These are phyloP conservation scores for Nebria ingens DNA, from an alignment of 1,140 invertebrate genomes.

Conservation along the genomic window DNA sequence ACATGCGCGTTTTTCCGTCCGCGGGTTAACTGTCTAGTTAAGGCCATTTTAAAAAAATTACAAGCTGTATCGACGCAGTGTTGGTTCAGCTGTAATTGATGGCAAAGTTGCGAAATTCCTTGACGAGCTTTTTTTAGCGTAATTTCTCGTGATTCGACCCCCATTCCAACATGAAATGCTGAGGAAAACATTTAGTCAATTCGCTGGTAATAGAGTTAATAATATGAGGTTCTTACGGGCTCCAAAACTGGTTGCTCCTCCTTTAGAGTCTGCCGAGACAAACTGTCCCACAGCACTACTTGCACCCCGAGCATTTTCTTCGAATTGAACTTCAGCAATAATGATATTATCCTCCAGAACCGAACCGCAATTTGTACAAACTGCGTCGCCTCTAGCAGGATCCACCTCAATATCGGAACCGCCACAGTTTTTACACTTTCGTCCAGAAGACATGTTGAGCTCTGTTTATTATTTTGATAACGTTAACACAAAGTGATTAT, in stretches of 20 bases:
- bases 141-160: constrained; percentile 80
- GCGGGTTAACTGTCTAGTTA: constrained; percentile 77
- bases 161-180: constrained; percentile 71
- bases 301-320: constrained; percentile 83
- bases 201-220: not conserved
- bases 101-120: constrained; percentile 66
- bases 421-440: constrained; percentile 84
- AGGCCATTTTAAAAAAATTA: constrained; percentile 95
- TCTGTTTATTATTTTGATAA: too few relatives aligned
- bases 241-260: constrained; percentile 66
- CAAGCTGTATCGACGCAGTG: constrained; percentile 88
- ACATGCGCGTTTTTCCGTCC: constrained; percentile 87
- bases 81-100: constrained; percentile 74
- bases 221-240: constrained; percentile 40
- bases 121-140: constrained; percentile 80
- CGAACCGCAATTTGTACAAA: constrained; percentile 91
- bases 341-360: constrained; percentile 95
- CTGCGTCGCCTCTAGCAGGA: constrained; percentile 83
- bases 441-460: constrained; percentile 44
- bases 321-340: constrained; percentile 92
- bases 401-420: constrained; percentile 92
- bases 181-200: constrained; percentile 11
- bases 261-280: constrained; percentile 78
- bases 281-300: constrained; percentile 84
- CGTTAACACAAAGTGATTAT: too few relatives aligned